These are phyloP conservation scores for Periophthalmus magnuspinnatus DNA, from an alignment of 2,797 vertebrate genomes.

Conservation along the genomic window DNA sequence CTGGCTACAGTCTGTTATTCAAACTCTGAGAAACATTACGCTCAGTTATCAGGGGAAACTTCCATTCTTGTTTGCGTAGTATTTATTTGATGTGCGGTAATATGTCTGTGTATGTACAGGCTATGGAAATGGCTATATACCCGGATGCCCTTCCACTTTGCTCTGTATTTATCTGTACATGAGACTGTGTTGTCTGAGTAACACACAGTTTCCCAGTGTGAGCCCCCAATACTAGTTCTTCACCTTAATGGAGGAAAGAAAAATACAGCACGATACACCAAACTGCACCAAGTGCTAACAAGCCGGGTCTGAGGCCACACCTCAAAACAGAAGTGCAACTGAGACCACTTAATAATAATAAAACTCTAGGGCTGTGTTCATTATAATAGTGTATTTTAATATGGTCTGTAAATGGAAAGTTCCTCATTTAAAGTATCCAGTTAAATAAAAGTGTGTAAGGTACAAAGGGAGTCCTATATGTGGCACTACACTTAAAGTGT, in stretches of 20 bases:
- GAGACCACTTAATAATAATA: too few species aligned
- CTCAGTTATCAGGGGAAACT: too few species aligned
- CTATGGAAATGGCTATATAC: neutral
- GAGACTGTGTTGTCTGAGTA: neutral
- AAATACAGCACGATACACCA: too few species aligned
- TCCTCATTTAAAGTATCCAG: neutral
- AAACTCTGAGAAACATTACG: too few species aligned
- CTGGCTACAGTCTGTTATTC: constrained; percentile 16
- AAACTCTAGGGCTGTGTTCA: neutral
- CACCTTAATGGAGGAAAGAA: too few species aligned
- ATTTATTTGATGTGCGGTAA: neutral
- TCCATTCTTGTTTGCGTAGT: neutral
- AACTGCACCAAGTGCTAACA: too few species aligned
- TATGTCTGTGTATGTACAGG: neutral
- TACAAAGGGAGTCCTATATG: neutral
- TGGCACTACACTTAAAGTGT: neutral
- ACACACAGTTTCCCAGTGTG: too few species aligned
- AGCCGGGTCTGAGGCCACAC: too few species aligned
- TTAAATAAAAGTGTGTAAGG: neutral
- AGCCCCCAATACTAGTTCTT: too few species aligned
- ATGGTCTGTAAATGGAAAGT: constrained; percentile 39
- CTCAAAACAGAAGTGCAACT: too few species aligned
- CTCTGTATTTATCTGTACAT: neutral
- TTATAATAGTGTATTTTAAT: too few species aligned
- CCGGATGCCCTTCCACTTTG: neutral